Percentiles rank a stretch among this genome's conserved stretches.
Evolutionary conservation across 2,797 vertebrate species (phyloP).

Genomic region (Rhincodon typus): DNA sequence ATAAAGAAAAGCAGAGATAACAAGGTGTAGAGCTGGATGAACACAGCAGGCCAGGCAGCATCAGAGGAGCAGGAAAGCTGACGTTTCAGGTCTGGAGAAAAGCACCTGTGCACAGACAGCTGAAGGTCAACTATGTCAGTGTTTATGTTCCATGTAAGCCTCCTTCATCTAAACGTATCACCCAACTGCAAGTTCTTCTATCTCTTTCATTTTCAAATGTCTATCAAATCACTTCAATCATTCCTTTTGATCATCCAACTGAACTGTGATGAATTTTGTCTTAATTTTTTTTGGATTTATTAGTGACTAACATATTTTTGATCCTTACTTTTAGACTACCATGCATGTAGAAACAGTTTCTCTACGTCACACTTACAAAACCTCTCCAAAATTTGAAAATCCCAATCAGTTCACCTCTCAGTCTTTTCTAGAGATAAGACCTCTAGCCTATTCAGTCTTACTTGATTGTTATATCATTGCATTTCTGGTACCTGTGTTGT

Average conservation of each 20-base stretch:
- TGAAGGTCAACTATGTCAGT: neutral
- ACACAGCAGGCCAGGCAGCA: too few species aligned
- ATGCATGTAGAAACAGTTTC: neutral
- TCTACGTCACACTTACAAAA: neutral
- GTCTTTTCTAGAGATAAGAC: neutral
- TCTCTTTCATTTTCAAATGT: neutral
- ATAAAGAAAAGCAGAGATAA: too few species aligned
- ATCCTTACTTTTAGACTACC: neutral
- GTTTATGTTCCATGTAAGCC: neutral
- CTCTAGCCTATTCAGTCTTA: neutral
- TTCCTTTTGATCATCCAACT: neutral
- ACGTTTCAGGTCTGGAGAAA: too few species aligned
- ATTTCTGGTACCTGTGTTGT: neutral
- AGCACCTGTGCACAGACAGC: neutral
- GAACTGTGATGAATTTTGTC: neutral
- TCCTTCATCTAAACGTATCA: neutral
- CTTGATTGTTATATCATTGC: neutral
- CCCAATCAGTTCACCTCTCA: neutral
- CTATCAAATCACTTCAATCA: neutral
- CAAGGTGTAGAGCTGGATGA: too few species aligned
- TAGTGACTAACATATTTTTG: neutral
- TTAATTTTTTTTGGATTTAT: neutral
- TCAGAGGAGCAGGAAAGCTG: too few species aligned
- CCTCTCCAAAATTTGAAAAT: neutral
- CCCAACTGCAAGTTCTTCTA: neutral